Conservation (phyloP, 2,888 invertebrate genomes). For the Sturmia bella region DNA sequence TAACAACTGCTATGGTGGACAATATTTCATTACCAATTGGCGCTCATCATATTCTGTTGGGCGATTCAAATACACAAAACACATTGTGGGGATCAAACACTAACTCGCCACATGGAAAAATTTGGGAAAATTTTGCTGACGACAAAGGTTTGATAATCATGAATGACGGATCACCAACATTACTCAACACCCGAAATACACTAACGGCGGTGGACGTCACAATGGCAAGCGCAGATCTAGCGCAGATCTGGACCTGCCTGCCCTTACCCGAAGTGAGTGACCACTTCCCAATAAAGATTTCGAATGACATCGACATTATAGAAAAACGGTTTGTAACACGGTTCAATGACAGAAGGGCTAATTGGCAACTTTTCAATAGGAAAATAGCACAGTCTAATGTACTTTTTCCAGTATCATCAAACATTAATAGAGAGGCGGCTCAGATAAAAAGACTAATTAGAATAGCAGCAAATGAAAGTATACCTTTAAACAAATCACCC, state of each 20-base stretch:
- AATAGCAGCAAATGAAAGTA: slow-evolving; percentile 5
- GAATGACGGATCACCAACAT: slow-evolving; percentile 35
- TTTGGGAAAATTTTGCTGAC: slow-evolving; percentile 23
- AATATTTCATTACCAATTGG: not conserved
- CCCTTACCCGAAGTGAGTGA: slow-evolving; percentile 18
- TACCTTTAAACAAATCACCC: not conserved
- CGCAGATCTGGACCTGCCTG: slow-evolving; percentile 17
- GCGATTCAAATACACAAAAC: slow-evolving; percentile 10
- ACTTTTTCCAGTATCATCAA: not conserved
- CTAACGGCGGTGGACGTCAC: slow-evolving; percentile 35
- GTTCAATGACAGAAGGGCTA: slow-evolving; percentile 6
- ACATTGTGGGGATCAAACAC: too few relatives aligned
- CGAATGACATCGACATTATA: not conserved
- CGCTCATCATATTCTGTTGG: slow-evolving; percentile 17
- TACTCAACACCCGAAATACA: slow-evolving; percentile 26
- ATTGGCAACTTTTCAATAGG: slow-evolving; percentile 10
- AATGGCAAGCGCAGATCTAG: slow-evolving; percentile 23
- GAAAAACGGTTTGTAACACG: slow-evolving; percentile 3
- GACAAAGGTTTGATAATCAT: slow-evolving; percentile 8
- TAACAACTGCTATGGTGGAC: slow-evolving; percentile 20
- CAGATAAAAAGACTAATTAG: not conserved
- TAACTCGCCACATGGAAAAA: not conserved
- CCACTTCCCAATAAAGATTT: slow-evolving; percentile 33
- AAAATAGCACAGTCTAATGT: not conserved
- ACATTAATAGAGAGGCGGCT: slow-evolving; percentile 1